These are phyloP conservation scores for Heliornis fulica DNA, from an alignment of 2,113 vertebrate genomes.

Conservation along the genomic window DNA sequence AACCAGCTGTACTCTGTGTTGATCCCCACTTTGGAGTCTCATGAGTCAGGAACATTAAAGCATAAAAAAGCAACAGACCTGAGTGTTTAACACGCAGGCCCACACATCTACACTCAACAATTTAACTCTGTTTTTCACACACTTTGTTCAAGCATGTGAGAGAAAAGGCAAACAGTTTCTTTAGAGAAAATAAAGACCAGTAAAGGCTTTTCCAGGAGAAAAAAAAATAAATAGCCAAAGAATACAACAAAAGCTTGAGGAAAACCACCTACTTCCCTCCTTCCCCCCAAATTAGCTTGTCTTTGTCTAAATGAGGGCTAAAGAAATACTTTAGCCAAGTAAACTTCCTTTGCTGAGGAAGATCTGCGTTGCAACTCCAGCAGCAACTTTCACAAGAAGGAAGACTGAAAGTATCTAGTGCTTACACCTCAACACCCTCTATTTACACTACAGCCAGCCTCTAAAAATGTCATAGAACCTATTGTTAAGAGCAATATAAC, in stretches of 20 bases:
- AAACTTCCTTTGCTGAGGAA: neutral
- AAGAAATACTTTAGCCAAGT: neutral
- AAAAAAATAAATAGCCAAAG: neutral
- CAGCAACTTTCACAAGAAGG: neutral
- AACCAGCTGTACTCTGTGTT: neutral
- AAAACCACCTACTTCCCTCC: neutral
- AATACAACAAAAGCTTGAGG: neutral
- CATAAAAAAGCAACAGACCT: neutral
- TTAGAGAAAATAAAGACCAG: neutral
- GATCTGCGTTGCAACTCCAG: fast-evolving
- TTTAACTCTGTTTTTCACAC: fast-evolving
- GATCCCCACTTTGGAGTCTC: neutral
- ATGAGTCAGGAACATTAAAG: neutral
- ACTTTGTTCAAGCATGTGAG: fast-evolving
- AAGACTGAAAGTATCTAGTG: neutral
- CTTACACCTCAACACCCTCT: fast-evolving
- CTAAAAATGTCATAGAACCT: fast-evolving
- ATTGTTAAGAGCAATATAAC: fast-evolving
- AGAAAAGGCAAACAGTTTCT: neutral
- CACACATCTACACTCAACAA: neutral
- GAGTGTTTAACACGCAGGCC: neutral
- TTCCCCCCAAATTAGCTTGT: no score
- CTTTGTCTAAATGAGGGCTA: fast-evolving
- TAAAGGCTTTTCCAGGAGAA: neutral
- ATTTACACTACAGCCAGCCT: fast-evolving